Evolutionary conservation across 2,113 vertebrate genomes (phyloP).

Genomic region (Mobula hypostoma): DNA sequence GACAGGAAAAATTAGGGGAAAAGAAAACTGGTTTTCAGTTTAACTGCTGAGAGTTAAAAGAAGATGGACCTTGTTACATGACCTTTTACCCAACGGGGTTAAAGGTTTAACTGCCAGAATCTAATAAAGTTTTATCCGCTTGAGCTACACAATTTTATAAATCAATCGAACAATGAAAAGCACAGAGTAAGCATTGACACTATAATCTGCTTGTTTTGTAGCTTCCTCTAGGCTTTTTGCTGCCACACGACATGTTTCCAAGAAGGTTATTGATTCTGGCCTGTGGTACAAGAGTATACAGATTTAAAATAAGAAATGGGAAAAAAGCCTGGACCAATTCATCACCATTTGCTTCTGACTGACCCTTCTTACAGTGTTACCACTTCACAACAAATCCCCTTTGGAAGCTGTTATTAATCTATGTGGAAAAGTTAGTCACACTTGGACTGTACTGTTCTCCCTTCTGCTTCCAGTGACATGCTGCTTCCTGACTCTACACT

Average conservation of each 20-base stretch:
- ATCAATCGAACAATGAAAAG: constrained; percentile 16
- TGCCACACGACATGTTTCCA: background rate
- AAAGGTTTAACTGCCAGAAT: constrained; percentile 4
- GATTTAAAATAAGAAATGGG: background rate
- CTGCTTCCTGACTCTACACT: constrained; percentile 53
- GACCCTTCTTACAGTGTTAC: constrained; percentile 62
- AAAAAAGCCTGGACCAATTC: background rate
- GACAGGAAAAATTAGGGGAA: background rate
- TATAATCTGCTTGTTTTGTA: background rate
- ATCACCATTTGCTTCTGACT: constrained; percentile 3
- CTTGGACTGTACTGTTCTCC: constrained; percentile 55
- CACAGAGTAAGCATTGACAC: background rate
- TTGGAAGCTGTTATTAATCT: constrained; percentile 67
- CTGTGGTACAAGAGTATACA: background rate
- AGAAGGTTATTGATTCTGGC: constrained; percentile 18
- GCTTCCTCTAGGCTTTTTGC: background rate
- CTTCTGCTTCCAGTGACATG: constrained; percentile 49
- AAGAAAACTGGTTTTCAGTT: background rate
- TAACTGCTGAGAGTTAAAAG: background rate
- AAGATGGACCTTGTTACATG: background rate
- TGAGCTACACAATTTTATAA: constrained; percentile 11
- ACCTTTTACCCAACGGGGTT: background rate
- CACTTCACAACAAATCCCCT: constrained; percentile 74
- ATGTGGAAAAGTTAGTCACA: constrained; percentile 62
- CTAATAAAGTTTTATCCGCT: constrained; percentile 16